Percentiles rank a stretch among this genome's conserved stretches.
Evolutionary conservation across 2,113 vertebrate genomes (phyloP).

Genomic region (Mesocricetus auratus): DNA sequence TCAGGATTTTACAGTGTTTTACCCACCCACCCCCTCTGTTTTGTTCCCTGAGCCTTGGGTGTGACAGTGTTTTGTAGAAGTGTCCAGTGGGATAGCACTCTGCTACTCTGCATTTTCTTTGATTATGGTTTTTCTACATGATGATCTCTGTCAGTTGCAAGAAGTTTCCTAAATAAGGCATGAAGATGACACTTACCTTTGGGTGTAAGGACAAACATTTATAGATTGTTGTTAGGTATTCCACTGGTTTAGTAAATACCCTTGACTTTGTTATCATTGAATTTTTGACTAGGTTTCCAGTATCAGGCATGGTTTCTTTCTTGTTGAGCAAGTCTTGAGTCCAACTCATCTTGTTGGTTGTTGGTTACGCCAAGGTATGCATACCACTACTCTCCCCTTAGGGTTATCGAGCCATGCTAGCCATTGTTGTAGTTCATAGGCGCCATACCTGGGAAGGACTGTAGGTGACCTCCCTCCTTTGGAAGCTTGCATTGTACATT

Average conservation of each 20-base stretch:
- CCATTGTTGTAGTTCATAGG: not conserved
- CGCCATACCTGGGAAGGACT: not conserved
- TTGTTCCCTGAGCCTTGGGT: not conserved
- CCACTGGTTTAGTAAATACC: not conserved
- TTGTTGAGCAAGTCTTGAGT: not conserved
- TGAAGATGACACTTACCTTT: not conserved
- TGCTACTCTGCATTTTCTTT: not conserved
- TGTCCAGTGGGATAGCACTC: no score
- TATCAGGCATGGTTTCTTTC: not conserved
- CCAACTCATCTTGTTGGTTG: not conserved
- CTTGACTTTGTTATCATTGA: not conserved
- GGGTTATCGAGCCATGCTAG: no score
- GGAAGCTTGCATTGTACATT: not conserved
- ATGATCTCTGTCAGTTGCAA: not conserved
- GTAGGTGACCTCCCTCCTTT: not conserved
- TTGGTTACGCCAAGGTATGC: not conserved
- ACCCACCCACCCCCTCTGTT: not conserved
- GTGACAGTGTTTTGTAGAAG: no score
- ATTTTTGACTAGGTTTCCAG: not conserved
- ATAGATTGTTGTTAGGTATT: not conserved
- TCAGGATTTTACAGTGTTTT: not conserved
- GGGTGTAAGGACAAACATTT: not conserved
- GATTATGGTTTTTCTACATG: not conserved
- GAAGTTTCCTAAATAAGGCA: not conserved
- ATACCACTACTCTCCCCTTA: not conserved